Conservation (phyloP, 2,113 vertebrate genomes). For the Campylomormyrus tamandua region DNA sequence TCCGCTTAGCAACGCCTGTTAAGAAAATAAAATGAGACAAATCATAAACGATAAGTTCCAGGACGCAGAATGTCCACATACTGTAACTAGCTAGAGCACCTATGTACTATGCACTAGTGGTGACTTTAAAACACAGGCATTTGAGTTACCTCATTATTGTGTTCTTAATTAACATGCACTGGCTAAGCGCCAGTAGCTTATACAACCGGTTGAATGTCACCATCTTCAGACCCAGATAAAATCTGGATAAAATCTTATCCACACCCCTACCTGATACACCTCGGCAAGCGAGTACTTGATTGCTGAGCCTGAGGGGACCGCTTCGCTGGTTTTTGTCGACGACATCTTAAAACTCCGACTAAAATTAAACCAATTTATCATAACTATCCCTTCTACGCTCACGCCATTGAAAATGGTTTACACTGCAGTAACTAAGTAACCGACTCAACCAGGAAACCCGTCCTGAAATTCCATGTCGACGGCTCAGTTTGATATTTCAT, state of each 20-base stretch:
- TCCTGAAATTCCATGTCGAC: neutral
- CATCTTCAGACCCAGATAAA: neutral
- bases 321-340: neutral
- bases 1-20: constrained; percentile 51
- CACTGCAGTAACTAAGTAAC: constrained; percentile 25
- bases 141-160: neutral
- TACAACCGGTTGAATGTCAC: neutral
- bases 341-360: neutral
- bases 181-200: neutral
- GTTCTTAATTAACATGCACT: neutral
- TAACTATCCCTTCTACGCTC: neutral
- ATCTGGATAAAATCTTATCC: neutral
- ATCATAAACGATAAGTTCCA: neutral
- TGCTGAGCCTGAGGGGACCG: neutral
- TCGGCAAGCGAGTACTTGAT: constrained; percentile 4
- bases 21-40: constrained; percentile 19
- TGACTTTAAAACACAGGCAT: neutral
- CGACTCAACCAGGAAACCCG: neutral
- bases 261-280: constrained; percentile 6
- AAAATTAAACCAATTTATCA: neutral
- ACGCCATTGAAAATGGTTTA: neutral
- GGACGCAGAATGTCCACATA: neutral
- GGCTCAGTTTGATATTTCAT: constrained; percentile 2
- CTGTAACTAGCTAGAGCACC: neutral
- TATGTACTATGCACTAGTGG: neutral